These are phyloP conservation scores for Spizaetus ornatus DNA, from an alignment of 2,113 vertebrate species.

Conservation along the genomic window DNA sequence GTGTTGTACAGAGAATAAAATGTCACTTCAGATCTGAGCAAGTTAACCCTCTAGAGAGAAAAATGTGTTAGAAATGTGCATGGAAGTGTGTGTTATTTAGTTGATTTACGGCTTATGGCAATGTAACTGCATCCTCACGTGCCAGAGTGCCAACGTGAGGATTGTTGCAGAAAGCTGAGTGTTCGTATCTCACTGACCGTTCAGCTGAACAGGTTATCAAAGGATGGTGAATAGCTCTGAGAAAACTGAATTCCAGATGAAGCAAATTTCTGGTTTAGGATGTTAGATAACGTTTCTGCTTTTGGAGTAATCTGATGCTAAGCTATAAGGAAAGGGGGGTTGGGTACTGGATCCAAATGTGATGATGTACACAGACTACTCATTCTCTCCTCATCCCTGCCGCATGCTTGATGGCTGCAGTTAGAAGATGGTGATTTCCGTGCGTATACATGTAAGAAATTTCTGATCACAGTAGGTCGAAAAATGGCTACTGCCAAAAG, in stretches of 20 bases:
- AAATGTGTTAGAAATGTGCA: background rate
- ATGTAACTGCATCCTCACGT: accelerated
- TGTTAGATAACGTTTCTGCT: background rate
- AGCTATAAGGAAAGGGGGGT: background rate
- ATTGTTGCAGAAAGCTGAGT: background rate
- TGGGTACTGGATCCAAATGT: background rate
- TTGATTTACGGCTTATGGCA: background rate
- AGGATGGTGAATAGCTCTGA: background rate
- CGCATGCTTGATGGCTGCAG: background rate
- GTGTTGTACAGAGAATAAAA: background rate
- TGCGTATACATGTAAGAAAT: background rate
- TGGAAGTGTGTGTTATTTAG: background rate
- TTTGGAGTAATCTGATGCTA: background rate
- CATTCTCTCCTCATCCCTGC: background rate
- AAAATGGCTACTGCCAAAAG: background rate
- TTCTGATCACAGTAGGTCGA: background rate
- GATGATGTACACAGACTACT: background rate
- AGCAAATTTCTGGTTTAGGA: background rate
- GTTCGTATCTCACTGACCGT: accelerated
- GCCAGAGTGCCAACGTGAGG: accelerated
- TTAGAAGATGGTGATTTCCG: background rate
- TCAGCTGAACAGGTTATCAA: background rate
- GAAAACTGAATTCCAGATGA: background rate
- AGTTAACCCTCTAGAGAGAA: background rate
- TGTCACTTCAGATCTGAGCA: background rate